Conservation (phyloP, 2,888 invertebrate genomes). For the Parelbella ahira region DNA sequence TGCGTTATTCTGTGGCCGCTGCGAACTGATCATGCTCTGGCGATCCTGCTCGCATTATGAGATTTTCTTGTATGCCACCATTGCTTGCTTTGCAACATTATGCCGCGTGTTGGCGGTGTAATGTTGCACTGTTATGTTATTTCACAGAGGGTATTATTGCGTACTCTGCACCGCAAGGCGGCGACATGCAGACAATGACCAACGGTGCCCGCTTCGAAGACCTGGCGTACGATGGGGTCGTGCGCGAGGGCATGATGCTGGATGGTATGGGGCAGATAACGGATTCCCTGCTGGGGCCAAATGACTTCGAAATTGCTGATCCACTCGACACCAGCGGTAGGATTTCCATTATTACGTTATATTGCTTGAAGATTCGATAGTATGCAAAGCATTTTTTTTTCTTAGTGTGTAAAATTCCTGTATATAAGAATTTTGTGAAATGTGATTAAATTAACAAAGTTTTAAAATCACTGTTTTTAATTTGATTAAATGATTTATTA, state of each 20-base stretch:
- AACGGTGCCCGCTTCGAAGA: constrained; percentile 87
- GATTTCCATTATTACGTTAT: neutral
- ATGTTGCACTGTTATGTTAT: constrained; percentile 43
- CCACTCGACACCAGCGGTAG: constrained; percentile 81
- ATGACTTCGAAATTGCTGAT: constrained; percentile 82
- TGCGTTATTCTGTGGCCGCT: constrained; percentile 50
- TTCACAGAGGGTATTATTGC: constrained; percentile 83
- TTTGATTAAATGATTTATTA: no score
- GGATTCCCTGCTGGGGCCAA: constrained; percentile 86
- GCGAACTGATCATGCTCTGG: constrained; percentile 43
- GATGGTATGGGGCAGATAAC: constrained; percentile 91
- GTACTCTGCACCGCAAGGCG: constrained; percentile 85
- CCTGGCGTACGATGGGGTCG: constrained; percentile 88
- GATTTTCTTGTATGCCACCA: constrained; percentile 5
- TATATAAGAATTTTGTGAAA: no score
- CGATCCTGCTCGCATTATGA: constrained; percentile 27
- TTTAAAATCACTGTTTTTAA: no score
- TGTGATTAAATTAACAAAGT: no score
- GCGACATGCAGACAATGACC: constrained; percentile 81
- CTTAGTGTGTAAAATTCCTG: no score
- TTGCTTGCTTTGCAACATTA: constrained; percentile 38
- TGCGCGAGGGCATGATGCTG: constrained; percentile 75
- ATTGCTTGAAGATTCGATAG: no score
- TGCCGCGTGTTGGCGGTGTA: constrained; percentile 48
- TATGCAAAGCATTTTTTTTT: no score